These are phyloP conservation scores for Ophion obscuratus DNA, from an alignment of 2,888 invertebrate genomes.

Conservation along the genomic window DNA sequence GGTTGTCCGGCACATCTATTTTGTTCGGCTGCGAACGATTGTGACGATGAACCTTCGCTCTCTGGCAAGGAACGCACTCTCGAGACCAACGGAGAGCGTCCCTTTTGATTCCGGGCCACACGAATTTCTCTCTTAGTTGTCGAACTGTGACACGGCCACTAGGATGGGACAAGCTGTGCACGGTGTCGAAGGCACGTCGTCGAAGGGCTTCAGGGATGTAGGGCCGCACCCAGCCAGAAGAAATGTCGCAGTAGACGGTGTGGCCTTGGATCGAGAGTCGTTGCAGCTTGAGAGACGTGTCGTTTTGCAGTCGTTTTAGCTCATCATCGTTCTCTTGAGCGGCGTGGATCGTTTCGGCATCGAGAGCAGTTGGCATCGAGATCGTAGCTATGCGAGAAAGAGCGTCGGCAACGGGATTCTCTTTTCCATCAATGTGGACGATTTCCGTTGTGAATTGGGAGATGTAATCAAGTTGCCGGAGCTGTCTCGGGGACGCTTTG, in stretches of 20 bases:
- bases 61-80: conserved; percentile 76
- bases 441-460: no score
- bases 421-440: no score
- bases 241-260: conserved; percentile 41
- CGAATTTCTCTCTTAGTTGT: conserved; percentile 60
- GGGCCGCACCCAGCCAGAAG: conserved; percentile 33
- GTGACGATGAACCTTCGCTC: no score
- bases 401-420: no score
- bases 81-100: no score
- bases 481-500: no score
- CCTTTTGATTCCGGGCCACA: conserved; percentile 73
- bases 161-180: conserved; percentile 49
- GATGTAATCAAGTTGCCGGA: no score
- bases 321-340: conserved; percentile 31
- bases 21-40: no score
- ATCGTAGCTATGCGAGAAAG: no score
- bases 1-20: no score
- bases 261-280: conserved; percentile 16
- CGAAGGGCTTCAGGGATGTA: conserved; percentile 42
- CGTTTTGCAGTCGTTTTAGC: neutral
- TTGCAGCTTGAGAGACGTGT: conserved; percentile 36
- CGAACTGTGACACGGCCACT: conserved; percentile 17
- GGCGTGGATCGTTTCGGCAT: no score
- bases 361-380: no score
- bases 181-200: conserved; percentile 22